A percentile compares a stretch with the other conserved stretches of the same genome.
Conservation (phyloP, 2,113 vertebrate genomes). For the Lagenorhynchus albirostris region DNA sequence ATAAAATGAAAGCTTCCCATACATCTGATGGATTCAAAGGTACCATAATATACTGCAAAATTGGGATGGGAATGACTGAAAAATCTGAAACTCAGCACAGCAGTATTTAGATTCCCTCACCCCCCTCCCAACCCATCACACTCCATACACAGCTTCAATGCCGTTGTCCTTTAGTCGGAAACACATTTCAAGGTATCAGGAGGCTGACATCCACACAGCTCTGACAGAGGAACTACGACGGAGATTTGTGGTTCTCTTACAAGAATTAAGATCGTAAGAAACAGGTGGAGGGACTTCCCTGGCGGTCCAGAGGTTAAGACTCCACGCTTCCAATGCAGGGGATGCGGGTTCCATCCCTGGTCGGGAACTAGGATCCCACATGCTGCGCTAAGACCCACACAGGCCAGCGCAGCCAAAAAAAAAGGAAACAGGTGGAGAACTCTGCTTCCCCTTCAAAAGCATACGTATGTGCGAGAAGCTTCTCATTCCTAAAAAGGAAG, state of each 20-base stretch:
- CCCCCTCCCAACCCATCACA: neutral
- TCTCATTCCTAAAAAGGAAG: neutral
- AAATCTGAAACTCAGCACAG: neutral
- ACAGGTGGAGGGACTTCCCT: neutral
- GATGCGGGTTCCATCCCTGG: too few species aligned
- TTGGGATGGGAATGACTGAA: neutral
- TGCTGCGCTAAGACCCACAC: too few species aligned
- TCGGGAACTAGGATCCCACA: too few species aligned
- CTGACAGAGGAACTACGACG: neutral
- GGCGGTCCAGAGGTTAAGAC: too few species aligned
- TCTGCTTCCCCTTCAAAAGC: neutral
- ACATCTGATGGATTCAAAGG: conserved; percentile 77
- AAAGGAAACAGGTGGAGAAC: neutral
- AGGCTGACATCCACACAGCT: neutral
- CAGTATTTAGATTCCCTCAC: neutral
- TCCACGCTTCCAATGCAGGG: too few species aligned
- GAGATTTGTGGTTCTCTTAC: neutral
- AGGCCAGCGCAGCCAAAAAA: too few species aligned
- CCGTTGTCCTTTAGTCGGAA: neutral
- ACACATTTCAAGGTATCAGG: neutral
- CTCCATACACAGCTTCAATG: neutral
- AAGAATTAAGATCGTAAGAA: neutral
- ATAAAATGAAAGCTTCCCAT: conserved; percentile 79
- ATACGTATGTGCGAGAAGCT: accelerated
- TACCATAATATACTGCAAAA: conserved; percentile 12